Base-by-base conservation (phyloP, 2,888 invertebrate species). In the Lithophane ornitopus region DNA sequence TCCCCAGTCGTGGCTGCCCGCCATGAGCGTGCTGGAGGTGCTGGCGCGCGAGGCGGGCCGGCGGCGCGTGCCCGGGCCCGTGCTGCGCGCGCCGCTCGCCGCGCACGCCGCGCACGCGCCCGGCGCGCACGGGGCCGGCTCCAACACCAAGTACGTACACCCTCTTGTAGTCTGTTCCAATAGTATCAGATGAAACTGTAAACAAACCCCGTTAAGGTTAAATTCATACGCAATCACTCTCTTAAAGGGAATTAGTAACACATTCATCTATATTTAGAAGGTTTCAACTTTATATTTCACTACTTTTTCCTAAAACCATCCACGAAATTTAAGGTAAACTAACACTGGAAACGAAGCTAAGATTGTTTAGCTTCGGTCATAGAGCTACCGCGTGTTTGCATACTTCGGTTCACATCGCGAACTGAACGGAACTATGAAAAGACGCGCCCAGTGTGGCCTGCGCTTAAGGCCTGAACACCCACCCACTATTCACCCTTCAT, bases 1-100 rank as follows among this genome's bases (percentile, higher is more conserved):
- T 0, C 61, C 22, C 0, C 95, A 98, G 97, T 98, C 98, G 81
- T 99, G 98, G 98, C 94, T 99, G 89, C 99, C 99, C 0, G 98
- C 98, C 84, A 98, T 98, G 93, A 98, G 98, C 91, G 97, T 99
- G 86, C 95, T 98, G 91, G 98, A 99, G 91, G 97, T 98, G 81
- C 94, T 98, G 79, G 98, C 98, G 89, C 97, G 99, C 97, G 99
- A 96, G 97, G 97, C 92, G 97, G 98, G 90, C 87, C 98, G 98
- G 91, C 97, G 98, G 2, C 98, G 98, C 92, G 98, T 98, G 82
- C 98, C 98, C 56, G 98, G 98, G 61, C 98, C 98, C 63, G 97
- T 97, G 89, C 96, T 97, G 90, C 92, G 95, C 39, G 81, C 87
- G 82, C 98, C 98, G 89, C 96, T 95, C 39, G 81, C 87, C 34